Evolutionary conservation across 1,140 invertebrate species (phyloP).

Genomic region (Zaprionus nigranus): DNA sequence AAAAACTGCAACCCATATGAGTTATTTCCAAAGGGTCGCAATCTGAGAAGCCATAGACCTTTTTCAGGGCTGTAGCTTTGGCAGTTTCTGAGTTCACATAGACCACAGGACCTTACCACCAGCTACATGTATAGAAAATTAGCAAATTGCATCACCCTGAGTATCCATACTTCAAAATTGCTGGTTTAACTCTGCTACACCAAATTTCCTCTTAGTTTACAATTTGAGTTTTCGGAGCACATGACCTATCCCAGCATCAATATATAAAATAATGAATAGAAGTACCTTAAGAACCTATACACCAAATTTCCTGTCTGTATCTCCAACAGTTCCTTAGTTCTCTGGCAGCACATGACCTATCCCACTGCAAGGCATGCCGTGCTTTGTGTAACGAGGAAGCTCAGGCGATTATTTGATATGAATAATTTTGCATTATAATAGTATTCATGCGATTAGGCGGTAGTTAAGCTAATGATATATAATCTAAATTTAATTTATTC

Average conservation of each 20-base stretch:
- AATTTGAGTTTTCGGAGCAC: too few relatives aligned
- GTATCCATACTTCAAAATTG: too few relatives aligned
- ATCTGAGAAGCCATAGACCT: neutral
- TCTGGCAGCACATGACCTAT: neutral
- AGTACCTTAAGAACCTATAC: neutral
- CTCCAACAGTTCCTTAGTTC: neutral
- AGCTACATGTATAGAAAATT: too few relatives aligned
- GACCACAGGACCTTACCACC: too few relatives aligned
- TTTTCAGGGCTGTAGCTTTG: neutral
- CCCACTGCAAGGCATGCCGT: neutral
- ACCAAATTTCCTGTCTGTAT: neutral
- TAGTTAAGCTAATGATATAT: slow-evolving; percentile 40
- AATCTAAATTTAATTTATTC: slow-evolving; percentile 44
- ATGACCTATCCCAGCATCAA: neutral
- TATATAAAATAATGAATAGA: too few relatives aligned
- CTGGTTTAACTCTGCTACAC: too few relatives aligned
- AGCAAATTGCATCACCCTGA: too few relatives aligned
- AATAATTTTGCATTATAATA: neutral
- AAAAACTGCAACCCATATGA: neutral
- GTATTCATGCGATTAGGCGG: slow-evolving; percentile 11
- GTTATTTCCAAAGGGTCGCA: neutral
- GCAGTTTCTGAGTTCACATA: neutral
- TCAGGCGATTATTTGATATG: slow-evolving; percentile 6
- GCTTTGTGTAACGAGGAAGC: slow-evolving; percentile 6
- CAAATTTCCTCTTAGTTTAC: too few relatives aligned